Evolutionary conservation across 2,113 vertebrate genomes (phyloP).

Genomic region (Pseudorasbora parva): DNA sequence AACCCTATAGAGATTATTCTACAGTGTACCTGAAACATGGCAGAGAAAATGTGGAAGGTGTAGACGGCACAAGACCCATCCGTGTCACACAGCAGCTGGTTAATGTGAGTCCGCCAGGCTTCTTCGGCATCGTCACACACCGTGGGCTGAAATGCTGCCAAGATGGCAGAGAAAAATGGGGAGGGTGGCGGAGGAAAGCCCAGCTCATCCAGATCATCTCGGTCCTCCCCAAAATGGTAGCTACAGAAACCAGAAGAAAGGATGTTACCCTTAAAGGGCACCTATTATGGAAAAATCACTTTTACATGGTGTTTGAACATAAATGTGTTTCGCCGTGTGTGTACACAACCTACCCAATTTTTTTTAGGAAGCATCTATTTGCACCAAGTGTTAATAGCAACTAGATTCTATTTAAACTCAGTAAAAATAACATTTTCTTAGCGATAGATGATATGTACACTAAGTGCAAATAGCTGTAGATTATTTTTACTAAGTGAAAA

Average conservation of each 20-base stretch:
- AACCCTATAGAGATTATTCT: no score
- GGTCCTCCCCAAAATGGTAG: conserved; percentile 86
- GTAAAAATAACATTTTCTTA: no score
- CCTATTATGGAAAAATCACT: no score
- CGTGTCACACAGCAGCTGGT: conserved; percentile 91
- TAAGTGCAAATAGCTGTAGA: no score
- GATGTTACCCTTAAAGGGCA: not conserved
- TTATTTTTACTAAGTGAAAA: no score
- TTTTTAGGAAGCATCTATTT: no score
- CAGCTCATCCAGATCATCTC: conserved; percentile 80
- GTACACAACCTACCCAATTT: no score
- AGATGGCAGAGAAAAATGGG: conserved; percentile 97
- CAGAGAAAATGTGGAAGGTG: conserved; percentile 98
- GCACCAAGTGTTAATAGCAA: no score
- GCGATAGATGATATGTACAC: no score
- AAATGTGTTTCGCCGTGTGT: no score
- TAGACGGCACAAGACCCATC: conserved; percentile 97
- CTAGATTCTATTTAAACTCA: no score
- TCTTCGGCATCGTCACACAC: conserved; percentile 88
- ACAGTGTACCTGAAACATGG: conserved; percentile 88
- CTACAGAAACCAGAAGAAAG: conserved; percentile 45
- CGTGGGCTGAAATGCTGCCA: conserved; percentile 93
- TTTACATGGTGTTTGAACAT: no score
- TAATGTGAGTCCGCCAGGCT: conserved; percentile 95
- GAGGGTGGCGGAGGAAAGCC: conserved; percentile 90